These are phyloP conservation scores for Varanus komodoensis DNA, from an alignment of 2,113 vertebrate species.

Conservation along the genomic window DNA sequence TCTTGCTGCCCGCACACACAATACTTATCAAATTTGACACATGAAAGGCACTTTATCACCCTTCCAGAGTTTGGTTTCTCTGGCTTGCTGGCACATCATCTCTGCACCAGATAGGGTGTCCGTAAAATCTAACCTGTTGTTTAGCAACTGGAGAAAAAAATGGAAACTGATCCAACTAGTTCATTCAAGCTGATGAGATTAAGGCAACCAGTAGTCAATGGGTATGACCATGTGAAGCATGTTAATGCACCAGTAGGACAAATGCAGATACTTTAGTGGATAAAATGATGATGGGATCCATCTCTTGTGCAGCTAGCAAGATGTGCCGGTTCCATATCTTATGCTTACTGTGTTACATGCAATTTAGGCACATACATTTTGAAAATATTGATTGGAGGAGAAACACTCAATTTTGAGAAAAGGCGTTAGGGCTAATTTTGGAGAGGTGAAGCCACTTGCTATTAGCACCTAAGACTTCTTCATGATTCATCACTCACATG, in stretches of 20 bases:
- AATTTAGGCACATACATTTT: background rate
- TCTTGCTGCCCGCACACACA: background rate
- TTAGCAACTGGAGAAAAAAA: conserved; percentile 17
- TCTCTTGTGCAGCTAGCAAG: background rate
- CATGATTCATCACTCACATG: conserved; percentile 57
- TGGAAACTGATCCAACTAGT: conserved; percentile 17
- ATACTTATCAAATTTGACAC: conserved; percentile 14
- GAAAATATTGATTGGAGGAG: background rate
- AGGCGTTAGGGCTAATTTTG: conserved; percentile 18
- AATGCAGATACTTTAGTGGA: background rate
- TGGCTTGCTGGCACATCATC: background rate
- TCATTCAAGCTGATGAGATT: conserved; percentile 17
- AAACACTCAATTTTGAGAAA: background rate
- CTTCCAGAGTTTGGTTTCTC: conserved; percentile 11
- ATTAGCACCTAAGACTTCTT: conserved; percentile 45
- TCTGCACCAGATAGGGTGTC: conserved; percentile 1
- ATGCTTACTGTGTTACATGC: background rate
- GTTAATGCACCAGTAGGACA: background rate
- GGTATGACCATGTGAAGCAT: conserved; percentile 18
- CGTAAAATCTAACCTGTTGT: conserved; percentile 26
- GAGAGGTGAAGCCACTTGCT: conserved; percentile 36
- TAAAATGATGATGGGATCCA: background rate
- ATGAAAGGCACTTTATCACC: conserved; percentile 29
- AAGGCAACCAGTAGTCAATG: conserved; percentile 12
- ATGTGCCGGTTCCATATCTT: background rate